Base-by-base conservation (phyloP, 2,113 vertebrate genomes). In the Eurystomus gularis region DNA sequence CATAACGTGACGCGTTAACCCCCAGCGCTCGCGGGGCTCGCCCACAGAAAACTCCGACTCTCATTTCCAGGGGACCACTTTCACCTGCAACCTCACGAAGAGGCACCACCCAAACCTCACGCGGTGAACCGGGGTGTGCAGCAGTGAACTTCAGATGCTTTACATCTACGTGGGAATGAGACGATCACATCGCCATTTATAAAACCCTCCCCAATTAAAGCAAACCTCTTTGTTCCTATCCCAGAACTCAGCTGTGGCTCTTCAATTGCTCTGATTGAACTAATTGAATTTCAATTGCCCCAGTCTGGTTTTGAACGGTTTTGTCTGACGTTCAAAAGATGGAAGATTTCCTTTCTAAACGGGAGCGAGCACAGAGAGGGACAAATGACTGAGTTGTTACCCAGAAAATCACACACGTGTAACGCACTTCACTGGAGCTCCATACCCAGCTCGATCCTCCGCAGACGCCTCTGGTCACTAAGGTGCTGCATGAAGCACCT, bases 1-100 rank as follows among this genome's bases (percentile, higher is more conserved):
- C 8, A 2, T 4, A 6, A 42, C 0, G 2, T 33, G 10, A 19
- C 5, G 0, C 1, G 23, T 23, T 61, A 39, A 46, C 3, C 33
- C 35, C 42, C 28, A 13, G 1, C 1, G 1, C 6, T 8, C 48
- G 15, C 55, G 40, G 18, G 49, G 39, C 39, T 37, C 13, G n/a
- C 39, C 61, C 55, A 13, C 44, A 25, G 20, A 18, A 25, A 54
- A 52, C 57, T 65, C 31, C 1, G 1, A n/a, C 23, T 10, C 42
- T 24, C 13, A 3, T 29, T 51, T 21, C 42, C 71, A 48, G 37
- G 24, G 14, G 33, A 29, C 40, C 54, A 6, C 8, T 46, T 44
- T 28, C 65, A 83, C 61, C 39, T 35, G 39, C 9, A 31, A 4
- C 28, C 46, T 48, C 12, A 33, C 17, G 37, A 49, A 60, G 29